A percentile compares a stretch with the other conserved stretches of the same genome.
phyloP scores from a whole-genome alignment of 2,113 vertebrate genomes.

The Steatornis caripensis region DNA sequence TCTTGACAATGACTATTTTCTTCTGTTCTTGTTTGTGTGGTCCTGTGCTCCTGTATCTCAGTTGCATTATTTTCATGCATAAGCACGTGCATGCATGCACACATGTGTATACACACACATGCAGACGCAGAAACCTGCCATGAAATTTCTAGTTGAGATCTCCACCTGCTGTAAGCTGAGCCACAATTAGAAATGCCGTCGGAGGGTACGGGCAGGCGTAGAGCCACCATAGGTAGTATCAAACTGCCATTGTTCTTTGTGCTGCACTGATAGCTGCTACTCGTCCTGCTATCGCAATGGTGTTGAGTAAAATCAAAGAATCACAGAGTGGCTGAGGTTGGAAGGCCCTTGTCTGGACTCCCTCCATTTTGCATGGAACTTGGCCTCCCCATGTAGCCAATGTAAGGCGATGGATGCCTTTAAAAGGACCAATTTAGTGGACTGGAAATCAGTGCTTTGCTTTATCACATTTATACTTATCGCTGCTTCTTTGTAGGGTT shows the following conservation, averaged over 20 bases:
- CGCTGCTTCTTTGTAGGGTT: neutral
- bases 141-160: neutral
- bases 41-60: neutral
- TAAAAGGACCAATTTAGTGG: neutral
- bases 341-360: neutral
- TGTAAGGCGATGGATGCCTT: neutral
- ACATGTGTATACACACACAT: accelerated
- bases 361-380: neutral
- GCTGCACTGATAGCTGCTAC: neutral
- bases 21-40: neutral
- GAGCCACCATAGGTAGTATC: neutral
- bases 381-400: accelerated
- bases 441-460: neutral
- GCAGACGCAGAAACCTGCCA: neutral
- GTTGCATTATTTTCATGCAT: neutral
- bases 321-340: neutral
- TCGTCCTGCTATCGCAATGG: neutral
- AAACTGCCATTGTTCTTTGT: neutral
- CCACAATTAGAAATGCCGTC: neutral
- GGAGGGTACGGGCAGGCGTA: neutral
- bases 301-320: neutral
- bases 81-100: no score
- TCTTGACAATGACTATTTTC: neutral
- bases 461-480: neutral
- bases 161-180: neutral